These are phyloP conservation scores for Scelioninae gen. 2 DNA, from an alignment of 2,888 invertebrate species.

Conservation along the genomic window DNA sequence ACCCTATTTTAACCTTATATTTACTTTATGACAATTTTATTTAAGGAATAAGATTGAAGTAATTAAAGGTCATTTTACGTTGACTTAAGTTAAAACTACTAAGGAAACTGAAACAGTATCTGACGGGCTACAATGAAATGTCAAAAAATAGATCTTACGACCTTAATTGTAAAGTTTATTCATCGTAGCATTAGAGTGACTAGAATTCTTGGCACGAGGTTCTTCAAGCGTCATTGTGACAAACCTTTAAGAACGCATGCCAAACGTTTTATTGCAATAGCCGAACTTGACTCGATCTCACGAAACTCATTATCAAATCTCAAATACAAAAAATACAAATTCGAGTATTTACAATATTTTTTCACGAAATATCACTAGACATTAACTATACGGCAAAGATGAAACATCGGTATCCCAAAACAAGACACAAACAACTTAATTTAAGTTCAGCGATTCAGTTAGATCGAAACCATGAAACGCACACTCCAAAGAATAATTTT, in stretches of 20 bases:
- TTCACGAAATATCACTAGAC: background rate
- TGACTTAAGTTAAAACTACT: background rate
- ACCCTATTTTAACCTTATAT: too few relatives aligned
- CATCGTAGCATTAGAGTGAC: constrained; percentile 55
- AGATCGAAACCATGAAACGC: too few relatives aligned
- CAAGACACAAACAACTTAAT: too few relatives aligned
- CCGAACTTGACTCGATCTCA: constrained; percentile 42
- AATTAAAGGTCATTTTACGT: too few relatives aligned
- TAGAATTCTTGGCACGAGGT: constrained; percentile 57
- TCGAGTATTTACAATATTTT: constrained; percentile 24
- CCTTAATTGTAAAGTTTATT: constrained; percentile 57
- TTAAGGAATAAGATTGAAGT: too few relatives aligned
- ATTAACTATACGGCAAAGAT: too few relatives aligned
- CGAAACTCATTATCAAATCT: constrained; percentile 22
- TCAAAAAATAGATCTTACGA: constrained; percentile 54
- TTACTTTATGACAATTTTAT: too few relatives aligned
- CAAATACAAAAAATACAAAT: constrained; percentile 35
- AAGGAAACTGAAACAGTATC: constrained; percentile 7
- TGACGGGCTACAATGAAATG: constrained; percentile 22
- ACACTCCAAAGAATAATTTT: too few relatives aligned
- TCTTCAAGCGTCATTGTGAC: constrained; percentile 50
- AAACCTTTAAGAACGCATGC: constrained; percentile 44
- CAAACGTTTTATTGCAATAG: constrained; percentile 44
- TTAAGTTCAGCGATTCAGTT: too few relatives aligned
- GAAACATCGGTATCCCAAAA: too few relatives aligned